Base-by-base conservation (phyloP, 2,888 invertebrate genomes). In the Cerastoderma edule region DNA sequence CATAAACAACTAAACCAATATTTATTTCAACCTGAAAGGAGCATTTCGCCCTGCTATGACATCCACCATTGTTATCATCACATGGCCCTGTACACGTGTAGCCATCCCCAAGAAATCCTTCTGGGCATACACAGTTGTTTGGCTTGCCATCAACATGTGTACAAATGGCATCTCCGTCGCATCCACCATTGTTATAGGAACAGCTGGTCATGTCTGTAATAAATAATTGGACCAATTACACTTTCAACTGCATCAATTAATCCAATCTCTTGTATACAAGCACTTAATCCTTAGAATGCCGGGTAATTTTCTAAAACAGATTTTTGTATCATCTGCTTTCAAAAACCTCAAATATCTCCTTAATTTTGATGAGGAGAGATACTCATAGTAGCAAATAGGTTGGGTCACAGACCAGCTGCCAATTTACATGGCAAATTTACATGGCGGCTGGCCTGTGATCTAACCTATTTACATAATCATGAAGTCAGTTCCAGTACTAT, bases 111-210 rank as follows among this genome's bases (percentile, higher is more conserved):
- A 81, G 65, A 44, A 78, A 87, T 22, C 88, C 87, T 16, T 72
- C 72, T 19, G 57, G 53, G 75, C 89, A 89, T 6, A 73, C 57
- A 68, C 89, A 89, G 0, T 78, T 69, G 8, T 84, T 82, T 30
- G 57, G 60, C 32, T 74, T 79, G 56, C 57, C 33, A 4, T 30
- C 35, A 0, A 56, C 76, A 33, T 32, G 60, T 4, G 64, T 32
- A 73, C 89, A 89, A 22, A 72, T 66, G 1, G 88, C 88, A 54
- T 86, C 74, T 16, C 53, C 50, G 74, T 85, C 84, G 74, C 89
- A 89, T 28, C 87, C 88, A 30, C 89, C 89, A 73, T 88, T 88
- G 50, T 78, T 83, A 60, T 86, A 87, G 16, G 69, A 72, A 76
- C 89, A 89, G 24, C 86, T 63, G n/a, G 63, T 71, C 68, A 71